phyloP scores from a whole-genome alignment of 2,113 vertebrate species.

The Eira barbara region DNA sequence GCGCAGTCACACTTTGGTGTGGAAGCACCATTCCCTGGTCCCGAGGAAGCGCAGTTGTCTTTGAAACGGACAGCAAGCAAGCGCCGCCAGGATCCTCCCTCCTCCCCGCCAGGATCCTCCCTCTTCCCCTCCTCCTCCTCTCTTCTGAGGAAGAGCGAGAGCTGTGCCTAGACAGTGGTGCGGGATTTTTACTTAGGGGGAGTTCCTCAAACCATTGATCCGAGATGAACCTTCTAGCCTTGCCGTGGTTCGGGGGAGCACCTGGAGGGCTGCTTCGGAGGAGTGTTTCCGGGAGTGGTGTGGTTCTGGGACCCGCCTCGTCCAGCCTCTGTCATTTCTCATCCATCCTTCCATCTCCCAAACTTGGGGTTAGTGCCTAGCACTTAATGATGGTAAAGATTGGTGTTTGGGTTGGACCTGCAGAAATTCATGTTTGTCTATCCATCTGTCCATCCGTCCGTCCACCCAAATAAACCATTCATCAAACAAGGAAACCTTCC shows the following conservation, averaged over 20 bases:
- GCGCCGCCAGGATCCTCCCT: neutral
- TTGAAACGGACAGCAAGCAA: neutral
- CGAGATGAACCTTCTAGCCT: neutral
- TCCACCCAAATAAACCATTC: neutral
- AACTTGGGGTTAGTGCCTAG: neutral
- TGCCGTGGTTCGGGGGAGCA: neutral
- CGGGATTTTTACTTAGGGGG: accelerated
- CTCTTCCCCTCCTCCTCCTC: neutral
- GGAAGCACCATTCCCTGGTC: neutral
- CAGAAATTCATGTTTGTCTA: neutral
- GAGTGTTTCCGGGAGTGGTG: neutral
- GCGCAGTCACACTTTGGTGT: neutral
- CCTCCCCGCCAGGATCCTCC: neutral
- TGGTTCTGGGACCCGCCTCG: neutral
- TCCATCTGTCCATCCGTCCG: neutral
- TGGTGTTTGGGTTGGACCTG: neutral
- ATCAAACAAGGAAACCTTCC: neutral
- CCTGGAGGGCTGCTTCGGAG: neutral
- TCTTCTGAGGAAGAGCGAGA: neutral
- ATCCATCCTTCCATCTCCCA: neutral
- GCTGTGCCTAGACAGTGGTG: neutral
- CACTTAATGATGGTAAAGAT: neutral
- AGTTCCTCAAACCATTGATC: neutral
- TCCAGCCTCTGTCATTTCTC: neutral
- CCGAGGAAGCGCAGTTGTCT: neutral